phyloP scores from a whole-genome alignment of 2,888 invertebrate genomes.

The Psylliodes chrysocephalus region DNA sequence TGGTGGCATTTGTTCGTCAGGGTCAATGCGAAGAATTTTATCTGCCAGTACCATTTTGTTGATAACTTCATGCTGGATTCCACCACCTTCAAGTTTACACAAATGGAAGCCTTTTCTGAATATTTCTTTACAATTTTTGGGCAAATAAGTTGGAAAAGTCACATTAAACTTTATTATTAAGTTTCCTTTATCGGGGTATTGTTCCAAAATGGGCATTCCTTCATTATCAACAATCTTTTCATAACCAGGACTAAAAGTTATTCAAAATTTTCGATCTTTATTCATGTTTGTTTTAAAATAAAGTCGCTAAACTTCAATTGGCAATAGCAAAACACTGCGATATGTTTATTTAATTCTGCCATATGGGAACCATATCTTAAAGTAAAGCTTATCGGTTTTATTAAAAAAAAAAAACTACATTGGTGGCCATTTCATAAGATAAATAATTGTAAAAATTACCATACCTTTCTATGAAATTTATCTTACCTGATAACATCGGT shows the following conservation, averaged over 20 bases:
- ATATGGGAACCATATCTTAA: too few relatives aligned
- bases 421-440: too few relatives aligned
- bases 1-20: slow-evolving; percentile 61
- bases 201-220: slow-evolving; percentile 76
- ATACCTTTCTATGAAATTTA: too few relatives aligned
- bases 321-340: too few relatives aligned
- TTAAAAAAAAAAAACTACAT: too few relatives aligned
- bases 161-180: slow-evolving; percentile 76
- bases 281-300: too few relatives aligned
- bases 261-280: too few relatives aligned
- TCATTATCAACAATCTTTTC: slow-evolving; percentile 76
- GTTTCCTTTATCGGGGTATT: slow-evolving; percentile 73
- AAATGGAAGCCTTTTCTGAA: slow-evolving; percentile 60
- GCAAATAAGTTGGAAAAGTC: slow-evolving; percentile 68
- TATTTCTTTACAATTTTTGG: slow-evolving; percentile 64
- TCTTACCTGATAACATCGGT: slow-evolving; percentile 75
- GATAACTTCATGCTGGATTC: slow-evolving; percentile 59
- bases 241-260: slow-evolving; percentile 71
- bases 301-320: too few relatives aligned
- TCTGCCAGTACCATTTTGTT: slow-evolving; percentile 63
- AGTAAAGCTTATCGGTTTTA: too few relatives aligned
- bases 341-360: slow-evolving; percentile 18
- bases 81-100: slow-evolving; percentile 58
- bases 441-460: too few relatives aligned
- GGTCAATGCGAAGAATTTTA: slow-evolving; percentile 62